Evolutionary conservation across 1,140 invertebrate genomes (phyloP).

Genomic region (Caenorhabditis tropicalis): DNA sequence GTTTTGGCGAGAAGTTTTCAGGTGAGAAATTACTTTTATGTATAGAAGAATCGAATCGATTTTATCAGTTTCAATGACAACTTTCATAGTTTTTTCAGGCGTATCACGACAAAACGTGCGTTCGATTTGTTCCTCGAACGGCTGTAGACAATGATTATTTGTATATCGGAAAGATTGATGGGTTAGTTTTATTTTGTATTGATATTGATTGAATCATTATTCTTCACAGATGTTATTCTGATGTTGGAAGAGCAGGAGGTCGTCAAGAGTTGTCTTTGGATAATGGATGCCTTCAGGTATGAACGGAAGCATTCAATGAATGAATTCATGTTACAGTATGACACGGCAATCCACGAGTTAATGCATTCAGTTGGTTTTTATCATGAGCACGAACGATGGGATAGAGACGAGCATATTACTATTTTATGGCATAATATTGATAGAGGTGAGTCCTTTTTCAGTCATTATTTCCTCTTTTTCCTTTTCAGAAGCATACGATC

Average conservation of each 20-base stretch:
- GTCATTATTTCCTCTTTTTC: background rate
- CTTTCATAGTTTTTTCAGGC: slow-evolving; percentile 72
- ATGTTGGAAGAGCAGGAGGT: slow-evolving; percentile 70
- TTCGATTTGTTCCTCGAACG: slow-evolving; percentile 76
- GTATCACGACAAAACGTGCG: slow-evolving; percentile 76
- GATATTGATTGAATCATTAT: background rate
- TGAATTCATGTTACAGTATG: slow-evolving; percentile 52
- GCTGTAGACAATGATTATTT: slow-evolving; percentile 76
- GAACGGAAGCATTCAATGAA: too few relatives aligned
- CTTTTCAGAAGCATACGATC: slow-evolving; percentile 67
- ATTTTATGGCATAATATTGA: slow-evolving; percentile 79
- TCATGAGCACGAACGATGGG: slow-evolving; percentile 77
- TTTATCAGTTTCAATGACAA: too few relatives aligned
- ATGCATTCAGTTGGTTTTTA: slow-evolving; percentile 78
- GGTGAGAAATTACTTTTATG: too few relatives aligned
- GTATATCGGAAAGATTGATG: slow-evolving; percentile 72
- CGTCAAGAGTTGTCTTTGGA: slow-evolving; percentile 70
- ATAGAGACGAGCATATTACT: slow-evolving; percentile 78
- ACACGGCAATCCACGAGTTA: slow-evolving; percentile 76
- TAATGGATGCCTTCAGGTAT: slow-evolving; percentile 67
- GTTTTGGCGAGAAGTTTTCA: slow-evolving; percentile 69
- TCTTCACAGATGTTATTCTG: slow-evolving; percentile 68
- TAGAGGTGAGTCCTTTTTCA: slow-evolving; percentile 51
- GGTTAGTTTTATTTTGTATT: slow-evolving; percentile 53
- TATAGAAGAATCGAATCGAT: too few relatives aligned